phyloP scores from a whole-genome alignment of 2,113 vertebrate species.

The Conger conger region DNA sequence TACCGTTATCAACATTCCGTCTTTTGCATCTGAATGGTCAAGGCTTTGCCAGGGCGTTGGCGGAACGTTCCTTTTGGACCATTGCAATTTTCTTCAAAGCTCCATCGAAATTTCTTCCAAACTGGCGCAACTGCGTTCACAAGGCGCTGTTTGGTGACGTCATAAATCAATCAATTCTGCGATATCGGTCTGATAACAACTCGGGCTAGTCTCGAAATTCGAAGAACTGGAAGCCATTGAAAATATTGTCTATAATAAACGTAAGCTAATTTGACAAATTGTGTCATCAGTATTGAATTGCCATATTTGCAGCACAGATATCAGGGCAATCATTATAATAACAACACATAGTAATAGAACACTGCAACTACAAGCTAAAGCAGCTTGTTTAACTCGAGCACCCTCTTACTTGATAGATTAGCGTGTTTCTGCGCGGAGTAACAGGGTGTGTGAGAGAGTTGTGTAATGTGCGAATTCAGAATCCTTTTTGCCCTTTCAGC shows the following conservation, averaged over 20 bases:
- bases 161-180: background rate
- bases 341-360: background rate
- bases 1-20: background rate
- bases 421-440: background rate
- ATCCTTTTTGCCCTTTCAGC: slow-evolving; percentile 32
- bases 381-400: slow-evolving; percentile 8
- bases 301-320: background rate
- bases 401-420: slow-evolving; percentile 10
- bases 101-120: background rate
- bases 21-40: background rate
- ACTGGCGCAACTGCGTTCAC: background rate
- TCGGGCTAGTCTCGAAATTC: background rate
- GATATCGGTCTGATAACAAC: background rate
- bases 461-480: slow-evolving; percentile 58
- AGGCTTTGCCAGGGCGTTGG: background rate
- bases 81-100: slow-evolving; percentile 9
- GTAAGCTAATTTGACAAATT: background rate
- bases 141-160: background rate
- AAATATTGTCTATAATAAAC: no score
- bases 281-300: background rate
- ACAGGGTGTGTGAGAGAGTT: slow-evolving; percentile 35
- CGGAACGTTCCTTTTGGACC: background rate
- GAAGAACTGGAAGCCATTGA: background rate
- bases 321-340: background rate
- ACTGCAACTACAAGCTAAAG: background rate